Percentiles rank a stretch among this genome's conserved stretches.
Evolutionary conservation across 2,888 invertebrate genomes (phyloP).

Genomic region (Rhaphigaster nebulosa): DNA sequence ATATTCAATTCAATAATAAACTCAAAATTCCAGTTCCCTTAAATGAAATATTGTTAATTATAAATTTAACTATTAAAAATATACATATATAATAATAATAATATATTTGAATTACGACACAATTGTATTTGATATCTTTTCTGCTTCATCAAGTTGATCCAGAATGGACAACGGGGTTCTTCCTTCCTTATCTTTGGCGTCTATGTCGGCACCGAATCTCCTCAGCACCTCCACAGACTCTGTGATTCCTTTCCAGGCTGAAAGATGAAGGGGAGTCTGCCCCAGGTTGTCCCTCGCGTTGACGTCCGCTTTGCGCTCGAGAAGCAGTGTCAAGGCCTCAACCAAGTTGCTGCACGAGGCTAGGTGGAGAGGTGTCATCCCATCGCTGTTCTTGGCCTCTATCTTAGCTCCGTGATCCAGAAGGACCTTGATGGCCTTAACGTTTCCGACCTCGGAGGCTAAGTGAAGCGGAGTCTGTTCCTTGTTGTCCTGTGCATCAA

Average conservation of each 20-base stretch:
- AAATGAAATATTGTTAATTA: background rate
- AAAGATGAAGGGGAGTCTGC: conserved; percentile 25
- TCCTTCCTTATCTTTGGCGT: conserved; percentile 44
- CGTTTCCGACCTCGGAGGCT: background rate
- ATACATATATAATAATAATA: background rate
- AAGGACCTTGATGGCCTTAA: background rate
- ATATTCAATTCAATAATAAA: no score
- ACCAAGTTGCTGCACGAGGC: background rate
- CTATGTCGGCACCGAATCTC: conserved; percentile 13
- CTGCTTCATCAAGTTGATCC: background rate
- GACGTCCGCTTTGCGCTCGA: conserved; percentile 1
- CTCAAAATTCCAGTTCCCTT: no score
- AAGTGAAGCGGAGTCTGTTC: conserved; percentile 31
- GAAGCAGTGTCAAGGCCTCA: background rate
- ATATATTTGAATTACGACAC: background rate
- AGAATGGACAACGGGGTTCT: conserved; percentile 13
- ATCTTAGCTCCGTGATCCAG: conserved; percentile 22
- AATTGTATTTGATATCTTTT: conserved; percentile 3
- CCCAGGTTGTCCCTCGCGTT: conserved; percentile 9
- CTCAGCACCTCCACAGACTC: background rate
- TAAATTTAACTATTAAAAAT: background rate
- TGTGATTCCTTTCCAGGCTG: background rate
- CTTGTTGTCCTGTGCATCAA: conserved; percentile 12
- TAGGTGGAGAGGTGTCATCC: conserved; percentile 39
- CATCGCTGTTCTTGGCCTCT: conserved; percentile 18